Evolutionary conservation across 2,888 invertebrate genomes (phyloP), one percentile per base, ranked within the genome.

Genomic region (Athrips mouffetella): DNA sequence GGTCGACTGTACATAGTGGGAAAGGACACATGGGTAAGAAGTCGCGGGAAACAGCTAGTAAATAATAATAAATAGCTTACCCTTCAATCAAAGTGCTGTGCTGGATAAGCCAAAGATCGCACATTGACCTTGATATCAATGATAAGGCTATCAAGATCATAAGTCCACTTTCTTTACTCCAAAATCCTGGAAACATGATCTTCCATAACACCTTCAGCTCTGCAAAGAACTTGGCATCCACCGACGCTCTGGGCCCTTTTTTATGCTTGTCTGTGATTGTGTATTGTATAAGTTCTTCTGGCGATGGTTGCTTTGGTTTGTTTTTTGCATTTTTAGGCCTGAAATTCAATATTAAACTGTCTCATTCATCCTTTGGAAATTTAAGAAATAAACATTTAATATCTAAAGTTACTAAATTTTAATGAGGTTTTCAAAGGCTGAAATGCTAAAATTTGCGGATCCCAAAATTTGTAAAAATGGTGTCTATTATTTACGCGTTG

Each of bases 51-150:
- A 25, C 4, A 25, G 8, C 8, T 25, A 54, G 33, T 37, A 20
- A 16, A 10, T 50, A 18, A 16, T 11, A 1, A 37, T 3, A 8
- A 27, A 10, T 29, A 1, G 65, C 85, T 84, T 76, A 94, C 95
- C 95, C 96, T 90, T 99, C 99, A 62, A 99, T 93, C 48, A 94
- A 90, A 1, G 99, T 99, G 8, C 96, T 95, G 74, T 95, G 96
- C 69, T 96, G 94, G 62, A 99, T 99, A 89, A 99, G 93, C 98
- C 98, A 99, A 46, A 99, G 91, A 82, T 99, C 99, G 70, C 98
- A 98, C 59, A 97, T 91, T 0, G 99, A 98, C 60, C 98, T 90
- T 1, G 95, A 93, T 16, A 98, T 90, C 33, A 99, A 89, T 3
- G 97, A 92, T 3, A 88, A 72, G 0, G 98, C 98, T 5, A 97